Conservation (phyloP, 92 coral and sea anemone species). For the Actinostola sp. region DNA sequence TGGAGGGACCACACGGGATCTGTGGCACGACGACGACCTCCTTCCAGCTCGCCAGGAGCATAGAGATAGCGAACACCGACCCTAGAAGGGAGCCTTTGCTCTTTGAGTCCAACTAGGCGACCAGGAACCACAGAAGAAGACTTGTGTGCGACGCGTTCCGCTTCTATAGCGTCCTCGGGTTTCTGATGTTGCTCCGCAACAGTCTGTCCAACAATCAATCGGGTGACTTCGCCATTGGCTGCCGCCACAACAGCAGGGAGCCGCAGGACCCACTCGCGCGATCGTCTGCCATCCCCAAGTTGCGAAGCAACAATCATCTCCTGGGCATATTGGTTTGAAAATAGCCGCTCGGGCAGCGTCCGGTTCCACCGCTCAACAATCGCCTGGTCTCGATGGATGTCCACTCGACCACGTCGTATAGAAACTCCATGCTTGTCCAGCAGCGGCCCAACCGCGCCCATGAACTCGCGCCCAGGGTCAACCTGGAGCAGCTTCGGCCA, state of each 20-base stretch:
- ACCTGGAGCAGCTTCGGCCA: constrained; percentile 33
- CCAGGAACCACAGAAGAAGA: background rate
- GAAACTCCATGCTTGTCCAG: no score
- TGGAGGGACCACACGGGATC: background rate
- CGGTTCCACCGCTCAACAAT: constrained; percentile 14
- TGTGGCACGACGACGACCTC: background rate
- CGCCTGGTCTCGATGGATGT: constrained; percentile 9
- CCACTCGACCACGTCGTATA: constrained; percentile 5
- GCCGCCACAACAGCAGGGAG: constrained; percentile 24
- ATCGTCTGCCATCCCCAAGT: background rate
- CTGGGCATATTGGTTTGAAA: constrained; percentile 17
- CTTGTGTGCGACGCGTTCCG: background rate
- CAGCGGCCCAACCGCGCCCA: no score
- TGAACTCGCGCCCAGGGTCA: no score
- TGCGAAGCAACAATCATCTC: constrained; percentile 10
- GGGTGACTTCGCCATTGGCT: background rate
- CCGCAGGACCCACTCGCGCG: constrained; percentile 8
- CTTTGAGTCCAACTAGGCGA: background rate
- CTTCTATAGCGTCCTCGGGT: constrained; percentile 3
- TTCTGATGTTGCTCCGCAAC: no score
- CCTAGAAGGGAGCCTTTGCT: background rate
- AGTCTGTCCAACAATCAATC: background rate
- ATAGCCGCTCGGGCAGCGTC: constrained; percentile 4
- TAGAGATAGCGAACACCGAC: background rate
- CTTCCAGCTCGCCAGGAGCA: background rate